Conservation (phyloP, 2,888 invertebrate species). For the Amiota mariae region DNA sequence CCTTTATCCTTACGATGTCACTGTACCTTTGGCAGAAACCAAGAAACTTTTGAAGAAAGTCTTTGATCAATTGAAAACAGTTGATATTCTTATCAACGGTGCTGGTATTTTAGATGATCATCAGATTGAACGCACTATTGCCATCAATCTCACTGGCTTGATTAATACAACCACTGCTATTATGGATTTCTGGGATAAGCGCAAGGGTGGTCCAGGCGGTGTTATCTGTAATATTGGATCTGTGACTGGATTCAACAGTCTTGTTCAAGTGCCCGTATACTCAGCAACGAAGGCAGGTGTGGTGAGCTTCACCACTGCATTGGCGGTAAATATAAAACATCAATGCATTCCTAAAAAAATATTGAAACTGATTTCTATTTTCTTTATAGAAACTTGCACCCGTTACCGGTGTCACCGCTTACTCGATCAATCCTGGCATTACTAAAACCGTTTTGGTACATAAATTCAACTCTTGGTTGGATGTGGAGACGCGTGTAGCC, state of each 20-base stretch:
- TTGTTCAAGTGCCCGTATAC: constrained; percentile 67
- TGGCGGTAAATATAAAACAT: constrained; percentile 61
- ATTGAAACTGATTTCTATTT: constrained; percentile 24
- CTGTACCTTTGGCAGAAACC: constrained; percentile 54
- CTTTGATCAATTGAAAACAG: constrained; percentile 51
- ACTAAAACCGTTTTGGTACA: constrained; percentile 54
- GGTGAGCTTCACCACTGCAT: constrained; percentile 69
- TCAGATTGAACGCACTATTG: constrained; percentile 60
- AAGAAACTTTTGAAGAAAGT: constrained; percentile 59
- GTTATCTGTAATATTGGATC: constrained; percentile 72
- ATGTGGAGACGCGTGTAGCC: constrained; percentile 52
- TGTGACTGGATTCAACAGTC: constrained; percentile 63
- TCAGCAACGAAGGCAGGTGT: constrained; percentile 72
- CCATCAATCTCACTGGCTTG: constrained; percentile 60
- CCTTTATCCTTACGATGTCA: constrained; percentile 61
- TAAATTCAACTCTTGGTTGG: constrained; percentile 58
- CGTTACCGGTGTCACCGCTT: constrained; percentile 59
- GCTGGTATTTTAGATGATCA: constrained; percentile 62
- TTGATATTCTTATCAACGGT: constrained; percentile 65
- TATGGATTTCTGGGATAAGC: constrained; percentile 72
- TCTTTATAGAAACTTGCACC: constrained; percentile 46
- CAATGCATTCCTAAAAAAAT: neutral
- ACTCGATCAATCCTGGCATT: constrained; percentile 59
- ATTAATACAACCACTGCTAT: constrained; percentile 66
- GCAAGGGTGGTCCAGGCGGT: constrained; percentile 72